phyloP scores from a whole-genome alignment of 2,888 invertebrate genomes.

The Torymus aiolomorphi region DNA sequence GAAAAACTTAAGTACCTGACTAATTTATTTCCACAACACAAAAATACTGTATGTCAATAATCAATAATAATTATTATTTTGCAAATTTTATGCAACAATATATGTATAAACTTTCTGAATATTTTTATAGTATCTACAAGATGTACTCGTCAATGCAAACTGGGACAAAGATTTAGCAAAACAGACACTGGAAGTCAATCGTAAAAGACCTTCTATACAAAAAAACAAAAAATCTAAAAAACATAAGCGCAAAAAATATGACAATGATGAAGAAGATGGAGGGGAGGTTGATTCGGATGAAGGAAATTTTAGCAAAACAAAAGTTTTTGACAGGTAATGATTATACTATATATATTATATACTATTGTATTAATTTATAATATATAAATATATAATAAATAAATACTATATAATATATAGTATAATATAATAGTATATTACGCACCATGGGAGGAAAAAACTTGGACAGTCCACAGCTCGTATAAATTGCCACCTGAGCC shows the following conservation, averaged over 20 bases:
- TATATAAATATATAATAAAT: too few relatives aligned
- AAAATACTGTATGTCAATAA: constrained; percentile 67
- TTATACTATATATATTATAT: too few relatives aligned
- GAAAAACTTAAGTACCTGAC: constrained; percentile 78
- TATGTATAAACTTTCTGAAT: constrained; percentile 45
- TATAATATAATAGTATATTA: too few relatives aligned
- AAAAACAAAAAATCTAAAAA: constrained; percentile 63
- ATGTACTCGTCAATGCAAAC: constrained; percentile 64
- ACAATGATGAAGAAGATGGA: constrained; percentile 80
- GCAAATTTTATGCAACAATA: not conserved
- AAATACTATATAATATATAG: too few relatives aligned
- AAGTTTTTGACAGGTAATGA: constrained; percentile 82
- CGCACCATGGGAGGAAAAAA: too few relatives aligned
- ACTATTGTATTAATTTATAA: too few relatives aligned
- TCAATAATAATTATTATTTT: constrained; percentile 75
- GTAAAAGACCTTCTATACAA: constrained; percentile 51
- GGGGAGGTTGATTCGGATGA: constrained; percentile 79
- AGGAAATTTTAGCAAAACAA: constrained; percentile 76
- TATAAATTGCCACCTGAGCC: too few relatives aligned
- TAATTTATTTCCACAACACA: constrained; percentile 80
- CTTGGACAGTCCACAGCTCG: too few relatives aligned
- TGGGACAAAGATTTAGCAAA: constrained; percentile 69
- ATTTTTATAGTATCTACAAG: constrained; percentile 69
- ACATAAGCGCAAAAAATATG: constrained; percentile 76
- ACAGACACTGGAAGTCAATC: constrained; percentile 36